phyloP scores from a whole-genome alignment of 2,888 invertebrate genomes.

The Pseudococcus longispinus region DNA sequence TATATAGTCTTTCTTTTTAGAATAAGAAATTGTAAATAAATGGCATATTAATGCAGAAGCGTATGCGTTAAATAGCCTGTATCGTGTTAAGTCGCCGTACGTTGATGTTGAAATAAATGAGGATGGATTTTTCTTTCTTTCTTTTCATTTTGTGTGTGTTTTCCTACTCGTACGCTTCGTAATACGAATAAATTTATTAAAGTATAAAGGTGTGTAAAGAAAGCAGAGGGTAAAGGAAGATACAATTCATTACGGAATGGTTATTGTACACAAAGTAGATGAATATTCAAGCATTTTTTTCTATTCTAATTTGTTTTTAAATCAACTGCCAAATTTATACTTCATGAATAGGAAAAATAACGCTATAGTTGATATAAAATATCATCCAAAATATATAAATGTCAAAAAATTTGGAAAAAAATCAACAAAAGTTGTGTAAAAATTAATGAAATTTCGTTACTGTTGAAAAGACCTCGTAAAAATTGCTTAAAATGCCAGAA shows the following conservation, averaged over 20 bases:
- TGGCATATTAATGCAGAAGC: slow-evolving; percentile 4
- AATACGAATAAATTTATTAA: background rate
- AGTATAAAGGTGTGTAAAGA: background rate
- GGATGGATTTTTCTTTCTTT: background rate
- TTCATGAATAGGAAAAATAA: too few relatives aligned
- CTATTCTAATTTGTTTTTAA: background rate
- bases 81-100: background rate
- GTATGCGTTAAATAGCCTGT: background rate
- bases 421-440: too few relatives aligned
- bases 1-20: background rate
- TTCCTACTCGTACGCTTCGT: background rate
- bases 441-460: too few relatives aligned
- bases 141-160: background rate
- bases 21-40: background rate
- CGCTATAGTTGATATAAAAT: too few relatives aligned
- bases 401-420: too few relatives aligned
- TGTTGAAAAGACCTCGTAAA: too few relatives aligned
- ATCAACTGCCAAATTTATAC: too few relatives aligned
- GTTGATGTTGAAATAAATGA: background rate
- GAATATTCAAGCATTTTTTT: background rate
- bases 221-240: background rate
- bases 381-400: too few relatives aligned
- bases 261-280: background rate
- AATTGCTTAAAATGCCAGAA: too few relatives aligned
- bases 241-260: background rate